phyloP scores from a whole-genome alignment of 2,888 invertebrate species.

The Sphaeridia pumilis region DNA sequence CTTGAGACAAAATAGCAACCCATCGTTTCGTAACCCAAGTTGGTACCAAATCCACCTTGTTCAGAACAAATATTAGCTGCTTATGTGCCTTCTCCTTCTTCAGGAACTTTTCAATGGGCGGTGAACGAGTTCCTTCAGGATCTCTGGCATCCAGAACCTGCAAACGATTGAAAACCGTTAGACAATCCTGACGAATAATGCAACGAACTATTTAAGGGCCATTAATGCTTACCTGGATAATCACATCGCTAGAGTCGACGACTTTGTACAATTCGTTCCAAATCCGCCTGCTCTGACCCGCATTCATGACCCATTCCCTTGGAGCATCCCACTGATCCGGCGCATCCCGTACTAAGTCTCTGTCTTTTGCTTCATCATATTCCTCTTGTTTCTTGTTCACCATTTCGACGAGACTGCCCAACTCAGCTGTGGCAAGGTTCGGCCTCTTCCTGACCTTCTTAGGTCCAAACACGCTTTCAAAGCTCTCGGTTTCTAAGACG shows the following conservation, averaged over 20 bases:
- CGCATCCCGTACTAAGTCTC: constrained; percentile 64
- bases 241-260: constrained; percentile 94
- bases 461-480: constrained; percentile 85
- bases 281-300: constrained; percentile 91
- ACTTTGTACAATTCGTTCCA: constrained; percentile 99
- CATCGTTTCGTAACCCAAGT: constrained; percentile 89
- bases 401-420: constrained; percentile 62
- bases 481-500: constrained; percentile 88
- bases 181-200: too few relatives aligned
- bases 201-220: background rate
- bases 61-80: constrained; percentile 90
- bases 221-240: constrained; percentile 52
- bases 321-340: constrained; percentile 65
- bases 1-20: constrained; percentile 63
- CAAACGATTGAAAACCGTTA: too few relatives aligned
- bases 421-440: constrained; percentile 53
- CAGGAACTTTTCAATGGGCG: constrained; percentile 82
- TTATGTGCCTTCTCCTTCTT: constrained; percentile 93
- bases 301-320: constrained; percentile 87
- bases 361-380: constrained; percentile 66
- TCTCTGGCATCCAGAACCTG: constrained; percentile 90
- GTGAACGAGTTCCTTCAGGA: constrained; percentile 89
- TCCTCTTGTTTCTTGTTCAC: constrained; percentile 59
- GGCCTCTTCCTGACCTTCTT: constrained; percentile 87
- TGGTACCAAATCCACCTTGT: constrained; percentile 55